phyloP scores from a whole-genome alignment of 2,113 vertebrate genomes.

The Meles meles region DNA sequence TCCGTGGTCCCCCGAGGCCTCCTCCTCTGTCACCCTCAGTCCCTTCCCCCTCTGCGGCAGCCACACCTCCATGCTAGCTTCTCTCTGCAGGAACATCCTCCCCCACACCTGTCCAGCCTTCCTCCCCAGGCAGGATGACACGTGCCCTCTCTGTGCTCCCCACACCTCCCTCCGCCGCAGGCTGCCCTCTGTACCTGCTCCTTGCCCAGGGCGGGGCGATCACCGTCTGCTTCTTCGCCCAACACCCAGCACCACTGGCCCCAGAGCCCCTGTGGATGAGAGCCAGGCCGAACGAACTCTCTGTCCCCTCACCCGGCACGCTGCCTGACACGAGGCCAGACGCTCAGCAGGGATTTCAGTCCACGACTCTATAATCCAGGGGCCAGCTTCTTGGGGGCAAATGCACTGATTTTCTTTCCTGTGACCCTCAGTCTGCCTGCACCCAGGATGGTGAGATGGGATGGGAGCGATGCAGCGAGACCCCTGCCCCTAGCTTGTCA shows the following conservation, averaged over 20 bases:
- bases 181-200: neutral
- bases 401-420: neutral
- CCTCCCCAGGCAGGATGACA: neutral
- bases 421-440: neutral
- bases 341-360: neutral
- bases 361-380: neutral
- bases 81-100: neutral
- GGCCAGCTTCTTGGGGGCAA: neutral
- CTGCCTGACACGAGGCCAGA: neutral
- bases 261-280: neutral
- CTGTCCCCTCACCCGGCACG: neutral
- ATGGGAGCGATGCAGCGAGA: neutral
- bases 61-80: neutral
- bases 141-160: neutral
- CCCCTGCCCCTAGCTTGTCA: neutral
- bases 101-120: neutral
- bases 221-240: neutral
- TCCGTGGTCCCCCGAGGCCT: neutral
- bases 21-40: neutral
- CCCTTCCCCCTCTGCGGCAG: neutral
- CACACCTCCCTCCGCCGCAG: fast-evolving
- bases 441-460: neutral
- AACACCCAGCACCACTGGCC: neutral
- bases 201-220: neutral
- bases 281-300: neutral